Evolutionary conservation across 2,888 invertebrate genomes (phyloP).

Genomic region (Thera britannica): DNA sequence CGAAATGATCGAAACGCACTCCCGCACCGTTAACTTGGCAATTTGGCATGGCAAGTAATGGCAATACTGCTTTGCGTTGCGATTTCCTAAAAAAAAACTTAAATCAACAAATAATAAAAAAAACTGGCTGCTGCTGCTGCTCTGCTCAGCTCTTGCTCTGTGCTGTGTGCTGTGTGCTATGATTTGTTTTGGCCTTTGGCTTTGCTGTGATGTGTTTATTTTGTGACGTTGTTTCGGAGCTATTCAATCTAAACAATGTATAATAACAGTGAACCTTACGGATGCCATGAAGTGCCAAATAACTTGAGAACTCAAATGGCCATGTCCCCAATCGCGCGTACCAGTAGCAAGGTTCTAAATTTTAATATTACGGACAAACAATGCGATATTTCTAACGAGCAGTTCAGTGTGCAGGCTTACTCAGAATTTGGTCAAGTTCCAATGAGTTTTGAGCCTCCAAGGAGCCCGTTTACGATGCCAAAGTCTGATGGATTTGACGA

Average conservation of each 20-base stretch:
- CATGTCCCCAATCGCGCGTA: conserved; percentile 47
- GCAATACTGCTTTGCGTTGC: too few species aligned
- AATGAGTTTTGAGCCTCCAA: conserved; percentile 45
- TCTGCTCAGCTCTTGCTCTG: too few species aligned
- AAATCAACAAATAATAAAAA: too few species aligned
- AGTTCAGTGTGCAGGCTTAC: conserved; percentile 61
- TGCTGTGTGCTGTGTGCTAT: too few species aligned
- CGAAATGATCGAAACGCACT: too few species aligned
- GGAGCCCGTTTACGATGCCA: conserved; percentile 6
- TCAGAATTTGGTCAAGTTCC: conserved; percentile 54
- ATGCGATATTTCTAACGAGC: conserved; percentile 47
- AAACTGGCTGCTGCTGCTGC: too few species aligned
- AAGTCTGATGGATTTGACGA: conserved; percentile 1
- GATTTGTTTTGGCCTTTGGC: too few species aligned
- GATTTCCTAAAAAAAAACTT: too few species aligned
- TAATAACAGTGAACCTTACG: conserved; percentile 72
- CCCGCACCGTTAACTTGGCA: too few species aligned
- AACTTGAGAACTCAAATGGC: conserved; percentile 64
- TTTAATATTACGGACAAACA: conserved; percentile 65
- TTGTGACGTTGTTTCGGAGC: too few species aligned
- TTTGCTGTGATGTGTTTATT: too few species aligned
- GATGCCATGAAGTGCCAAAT: conserved; percentile 65
- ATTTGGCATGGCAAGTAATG: too few species aligned
- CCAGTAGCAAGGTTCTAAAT: conserved; percentile 58
- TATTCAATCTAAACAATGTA: conserved; percentile 57